Percentiles rank a stretch among this genome's conserved stretches.
These are phyloP conservation scores for Parazoanthus darwini DNA, from an alignment of 92 coral and sea anemone species.

Conservation along the genomic window DNA sequence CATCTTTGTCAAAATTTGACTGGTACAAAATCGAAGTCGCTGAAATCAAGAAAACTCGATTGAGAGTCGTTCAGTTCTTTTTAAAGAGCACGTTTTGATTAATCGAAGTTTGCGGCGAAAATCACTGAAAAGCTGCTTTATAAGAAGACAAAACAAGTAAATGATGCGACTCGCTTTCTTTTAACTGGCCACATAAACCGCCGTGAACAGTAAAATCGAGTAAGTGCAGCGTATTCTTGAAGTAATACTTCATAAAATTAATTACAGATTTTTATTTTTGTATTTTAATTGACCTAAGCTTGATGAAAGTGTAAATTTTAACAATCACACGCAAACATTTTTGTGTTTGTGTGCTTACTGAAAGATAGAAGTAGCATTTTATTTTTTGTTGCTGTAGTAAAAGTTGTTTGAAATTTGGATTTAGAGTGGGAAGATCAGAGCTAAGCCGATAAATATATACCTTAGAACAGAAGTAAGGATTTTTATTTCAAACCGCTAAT, in stretches of 20 bases:
- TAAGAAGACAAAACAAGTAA: neutral
- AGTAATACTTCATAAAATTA: slow-evolving; percentile 31
- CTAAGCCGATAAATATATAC: neutral
- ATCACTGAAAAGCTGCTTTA: neutral
- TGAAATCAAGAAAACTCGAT: neutral
- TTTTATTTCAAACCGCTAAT: neutral
- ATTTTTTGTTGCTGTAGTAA: neutral
- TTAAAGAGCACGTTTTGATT: neutral
- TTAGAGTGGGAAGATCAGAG: neutral
- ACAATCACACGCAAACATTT: slow-evolving; percentile 5
- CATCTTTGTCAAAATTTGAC: neutral
- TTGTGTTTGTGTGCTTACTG: neutral
- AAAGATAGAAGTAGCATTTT: neutral
- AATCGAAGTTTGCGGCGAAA: neutral
- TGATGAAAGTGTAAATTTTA: slow-evolving; percentile 34
- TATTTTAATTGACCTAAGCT: neutral
- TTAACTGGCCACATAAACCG: slow-evolving; percentile 28
- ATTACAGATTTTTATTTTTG: slow-evolving; percentile 27
- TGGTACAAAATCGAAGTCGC: neutral
- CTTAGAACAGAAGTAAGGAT: neutral
- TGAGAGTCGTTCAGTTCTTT: neutral
- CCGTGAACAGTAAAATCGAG: neutral
- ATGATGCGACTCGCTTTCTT: neutral
- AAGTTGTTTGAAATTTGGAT: neutral
- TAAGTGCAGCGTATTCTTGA: neutral